These are phyloP conservation scores for Myoxocephalus aenaeus DNA, from an alignment of 2,797 vertebrate genomes.

Conservation along the genomic window DNA sequence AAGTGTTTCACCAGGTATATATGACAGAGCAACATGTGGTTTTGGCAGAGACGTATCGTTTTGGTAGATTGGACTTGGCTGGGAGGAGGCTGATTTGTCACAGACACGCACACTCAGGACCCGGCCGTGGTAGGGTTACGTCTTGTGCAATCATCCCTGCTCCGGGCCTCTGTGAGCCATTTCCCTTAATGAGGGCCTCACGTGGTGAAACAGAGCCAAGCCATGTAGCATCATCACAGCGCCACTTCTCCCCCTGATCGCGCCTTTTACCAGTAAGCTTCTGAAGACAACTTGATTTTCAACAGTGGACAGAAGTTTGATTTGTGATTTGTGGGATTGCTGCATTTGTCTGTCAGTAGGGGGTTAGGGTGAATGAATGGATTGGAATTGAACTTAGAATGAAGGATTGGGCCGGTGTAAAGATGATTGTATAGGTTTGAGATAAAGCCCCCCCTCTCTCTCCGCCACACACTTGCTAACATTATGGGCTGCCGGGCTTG, in stretches of 20 bases:
- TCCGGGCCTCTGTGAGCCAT: slow-evolving; percentile 41
- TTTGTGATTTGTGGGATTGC: slow-evolving; percentile 24
- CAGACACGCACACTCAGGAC: neutral
- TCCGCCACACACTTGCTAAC: too few relatives aligned
- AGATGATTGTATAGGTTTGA: neutral
- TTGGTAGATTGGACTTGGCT: neutral
- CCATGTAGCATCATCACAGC: slow-evolving; percentile 52
- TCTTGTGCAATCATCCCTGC: slow-evolving; percentile 37
- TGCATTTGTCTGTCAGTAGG: slow-evolving; percentile 28
- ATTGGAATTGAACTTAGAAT: neutral
- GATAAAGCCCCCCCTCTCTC: neutral
- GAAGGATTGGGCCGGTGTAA: neutral
- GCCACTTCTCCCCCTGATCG: neutral
- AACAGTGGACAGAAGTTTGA: slow-evolving; percentile 1
- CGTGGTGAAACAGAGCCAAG: slow-evolving; percentile 48
- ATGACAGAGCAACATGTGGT: slow-evolving; percentile 36
- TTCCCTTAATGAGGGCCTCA: slow-evolving; percentile 57
- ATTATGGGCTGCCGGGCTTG: too few relatives aligned
- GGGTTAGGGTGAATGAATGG: neutral
- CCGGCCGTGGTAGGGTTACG: neutral
- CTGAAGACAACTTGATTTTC: slow-evolving; percentile 26
- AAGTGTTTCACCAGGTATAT: neutral
- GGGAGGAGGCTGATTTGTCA: neutral
- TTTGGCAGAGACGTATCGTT: slow-evolving; percentile 14
- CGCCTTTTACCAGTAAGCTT: neutral